Conservation (phyloP, 53 echinoderm and acorn worm species). For the Pentamera pediparva region DNA sequence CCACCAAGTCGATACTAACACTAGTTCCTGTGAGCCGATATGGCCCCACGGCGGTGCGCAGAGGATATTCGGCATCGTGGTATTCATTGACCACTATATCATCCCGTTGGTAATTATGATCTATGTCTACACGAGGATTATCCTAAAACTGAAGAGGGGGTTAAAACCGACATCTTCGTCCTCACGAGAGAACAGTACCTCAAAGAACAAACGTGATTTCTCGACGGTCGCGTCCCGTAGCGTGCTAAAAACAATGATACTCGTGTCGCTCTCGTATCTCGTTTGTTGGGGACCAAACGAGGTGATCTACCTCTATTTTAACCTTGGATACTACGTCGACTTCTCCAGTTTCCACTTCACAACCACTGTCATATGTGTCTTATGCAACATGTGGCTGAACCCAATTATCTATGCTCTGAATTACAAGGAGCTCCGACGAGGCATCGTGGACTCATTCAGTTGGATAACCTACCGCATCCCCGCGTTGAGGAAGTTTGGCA, state of each 20-base stretch:
- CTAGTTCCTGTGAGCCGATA: constrained; percentile 27
- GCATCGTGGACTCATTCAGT: constrained; percentile 36
- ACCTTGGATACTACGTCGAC: constrained; percentile 52
- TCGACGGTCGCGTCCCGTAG: constrained; percentile 58
- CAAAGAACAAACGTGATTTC: constrained; percentile 34
- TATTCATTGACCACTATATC: constrained; percentile 69
- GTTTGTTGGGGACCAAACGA: constrained; percentile 96
- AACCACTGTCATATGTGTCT: constrained; percentile 62
- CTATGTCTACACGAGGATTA: constrained; percentile 70
- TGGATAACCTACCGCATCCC: constrained; percentile 8
- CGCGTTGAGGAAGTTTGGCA: neutral
- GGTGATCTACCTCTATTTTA: constrained; percentile 59
- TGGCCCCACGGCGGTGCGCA: constrained; percentile 58
- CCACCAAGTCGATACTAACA: constrained; percentile 34
- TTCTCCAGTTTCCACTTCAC: constrained; percentile 53
- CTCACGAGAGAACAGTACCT: neutral
- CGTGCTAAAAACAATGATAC: constrained; percentile 74
- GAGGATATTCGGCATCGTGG: constrained; percentile 48
- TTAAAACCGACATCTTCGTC: neutral
- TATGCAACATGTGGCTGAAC: constrained; percentile 86
- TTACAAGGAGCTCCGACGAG: constrained; percentile 64
- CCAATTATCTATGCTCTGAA: constrained; percentile 84
- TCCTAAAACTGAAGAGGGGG: constrained; percentile 34
- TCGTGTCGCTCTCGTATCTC: constrained; percentile 74
- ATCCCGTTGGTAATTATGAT: constrained; percentile 66